Evolutionary conservation across 2,113 vertebrate genomes (phyloP), one percentile per base, ranked within the genome.

Genomic region (Girardinichthys multiradiatus): DNA sequence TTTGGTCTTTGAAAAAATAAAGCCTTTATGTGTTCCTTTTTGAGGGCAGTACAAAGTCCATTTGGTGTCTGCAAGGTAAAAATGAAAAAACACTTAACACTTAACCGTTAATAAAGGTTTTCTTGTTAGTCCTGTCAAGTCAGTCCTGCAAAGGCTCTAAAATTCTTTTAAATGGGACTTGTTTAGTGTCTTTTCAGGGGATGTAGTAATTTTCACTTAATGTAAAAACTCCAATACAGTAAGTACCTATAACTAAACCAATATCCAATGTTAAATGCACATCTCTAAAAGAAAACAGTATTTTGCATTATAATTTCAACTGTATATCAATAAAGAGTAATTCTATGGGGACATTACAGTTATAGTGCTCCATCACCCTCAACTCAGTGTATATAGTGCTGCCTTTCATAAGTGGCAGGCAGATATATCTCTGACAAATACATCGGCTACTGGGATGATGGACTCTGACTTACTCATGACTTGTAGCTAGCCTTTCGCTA

Each of bases 401-500:
- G 70, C 80, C 88, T 64, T 64, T 86, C 86, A 81, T 6, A 64
- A 48, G 37, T 64, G 67, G 79, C 70, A 51, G 77, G 70, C 71
- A 76, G 67, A 91, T 92, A 88, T 86, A 93, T 92, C 89, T 91
- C 89, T 90, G 85, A 85, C 90, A 86, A 90, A 93, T 90, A 82
- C 90, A 90, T 88, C 77, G 60, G 77, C 78, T 73, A 68, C 82
- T 76, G 82, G 62, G 73, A 90, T 88, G 85, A 85, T 77, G 83
- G 81, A 84, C 87, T 88, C 86, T 63, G 85, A 86, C 87, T 90
- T 14, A 74, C 85, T 83, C 68, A 42, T 92, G 89, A 92, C 81
- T 88, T 88, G 89, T 88, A 86, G 87, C 84, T 86, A 67, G 54
- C 79, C 81, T 74, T 51, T 71, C 63, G 70, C 86, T 83, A 72